phyloP scores from a whole-genome alignment of 2,888 invertebrate genomes.

The Nomada ruficornis region DNA sequence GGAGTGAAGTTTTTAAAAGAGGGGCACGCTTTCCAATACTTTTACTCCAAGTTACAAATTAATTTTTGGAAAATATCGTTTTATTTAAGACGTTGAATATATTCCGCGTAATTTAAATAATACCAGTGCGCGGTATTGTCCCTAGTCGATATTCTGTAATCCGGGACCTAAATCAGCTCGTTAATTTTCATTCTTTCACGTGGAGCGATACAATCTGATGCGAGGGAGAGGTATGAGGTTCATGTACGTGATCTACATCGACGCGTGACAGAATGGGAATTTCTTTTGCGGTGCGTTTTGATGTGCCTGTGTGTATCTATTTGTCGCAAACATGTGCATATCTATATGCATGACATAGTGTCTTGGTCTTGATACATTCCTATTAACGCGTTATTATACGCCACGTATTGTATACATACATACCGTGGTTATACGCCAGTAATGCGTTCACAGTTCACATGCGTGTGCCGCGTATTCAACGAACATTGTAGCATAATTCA shows the following conservation, averaged over 20 bases:
- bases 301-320: slow-evolving; percentile 19
- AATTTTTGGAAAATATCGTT: not conserved
- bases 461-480: slow-evolving; percentile 25
- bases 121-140: slow-evolving; percentile 29
- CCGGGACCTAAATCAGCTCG: slow-evolving; percentile 70
- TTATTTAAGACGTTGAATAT: not conserved
- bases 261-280: slow-evolving; percentile 56
- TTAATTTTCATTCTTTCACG: slow-evolving; percentile 77
- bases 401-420: slow-evolving; percentile 33
- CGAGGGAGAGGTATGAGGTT: slow-evolving; percentile 48
- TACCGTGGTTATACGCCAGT: slow-evolving; percentile 19
- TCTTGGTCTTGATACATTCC: slow-evolving; percentile 59
- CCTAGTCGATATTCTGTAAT: slow-evolving; percentile 58
- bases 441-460: slow-evolving; percentile 34
- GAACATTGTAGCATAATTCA: slow-evolving; percentile 29
- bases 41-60: not conserved
- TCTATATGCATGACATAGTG: slow-evolving; percentile 39
- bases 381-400: slow-evolving; percentile 60
- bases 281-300: slow-evolving; percentile 46
- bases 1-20: slow-evolving; percentile 29
- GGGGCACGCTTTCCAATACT: slow-evolving; percentile 51
- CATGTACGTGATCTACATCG: slow-evolving; percentile 58
- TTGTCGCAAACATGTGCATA: slow-evolving; percentile 13
- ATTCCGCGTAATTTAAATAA: not conserved
- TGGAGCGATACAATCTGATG: slow-evolving; percentile 73